These are phyloP conservation scores for Parazoanthus swiftii DNA, from an alignment of 92 coral and sea anemone species.

Conservation along the genomic window DNA sequence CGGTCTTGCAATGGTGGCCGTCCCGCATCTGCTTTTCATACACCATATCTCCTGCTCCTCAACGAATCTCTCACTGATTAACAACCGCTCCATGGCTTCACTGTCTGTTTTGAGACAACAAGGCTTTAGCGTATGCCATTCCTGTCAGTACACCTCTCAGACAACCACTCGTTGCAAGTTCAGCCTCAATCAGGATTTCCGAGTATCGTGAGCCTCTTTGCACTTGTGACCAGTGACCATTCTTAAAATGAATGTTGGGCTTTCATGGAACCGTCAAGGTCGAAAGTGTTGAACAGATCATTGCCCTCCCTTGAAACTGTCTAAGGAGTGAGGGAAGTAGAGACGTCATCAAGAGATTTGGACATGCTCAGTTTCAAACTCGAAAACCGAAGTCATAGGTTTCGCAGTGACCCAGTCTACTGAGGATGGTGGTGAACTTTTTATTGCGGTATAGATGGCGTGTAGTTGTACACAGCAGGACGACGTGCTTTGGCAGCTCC, in stretches of 20 bases:
- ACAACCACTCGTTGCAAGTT: constrained; percentile 59
- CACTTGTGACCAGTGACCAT: constrained; percentile 37
- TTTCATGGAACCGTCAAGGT: too few species aligned
- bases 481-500: constrained; percentile 60
- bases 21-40: too few species aligned
- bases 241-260: too few species aligned
- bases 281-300: too few species aligned
- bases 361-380: constrained; percentile 58
- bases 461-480: constrained; percentile 56
- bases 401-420: constrained; percentile 61
- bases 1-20: too few species aligned
- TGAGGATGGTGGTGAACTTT: constrained; percentile 53
- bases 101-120: constrained; percentile 49
- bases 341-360: constrained; percentile 58
- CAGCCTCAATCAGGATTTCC: constrained; percentile 58
- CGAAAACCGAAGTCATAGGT: constrained; percentile 54
- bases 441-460: constrained; percentile 60
- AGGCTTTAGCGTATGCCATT: constrained; percentile 53
- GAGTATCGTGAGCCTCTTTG: constrained; percentile 55
- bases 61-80: constrained; percentile 50
- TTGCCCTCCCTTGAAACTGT: constrained; percentile 43
- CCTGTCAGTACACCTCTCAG: constrained; percentile 49
- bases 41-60: constrained; percentile 43
- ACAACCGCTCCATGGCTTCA: constrained; percentile 55
- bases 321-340: constrained; percentile 49